phyloP scores from a whole-genome alignment of 2,888 invertebrate genomes.

The Caenorhabditis sp. region DNA sequence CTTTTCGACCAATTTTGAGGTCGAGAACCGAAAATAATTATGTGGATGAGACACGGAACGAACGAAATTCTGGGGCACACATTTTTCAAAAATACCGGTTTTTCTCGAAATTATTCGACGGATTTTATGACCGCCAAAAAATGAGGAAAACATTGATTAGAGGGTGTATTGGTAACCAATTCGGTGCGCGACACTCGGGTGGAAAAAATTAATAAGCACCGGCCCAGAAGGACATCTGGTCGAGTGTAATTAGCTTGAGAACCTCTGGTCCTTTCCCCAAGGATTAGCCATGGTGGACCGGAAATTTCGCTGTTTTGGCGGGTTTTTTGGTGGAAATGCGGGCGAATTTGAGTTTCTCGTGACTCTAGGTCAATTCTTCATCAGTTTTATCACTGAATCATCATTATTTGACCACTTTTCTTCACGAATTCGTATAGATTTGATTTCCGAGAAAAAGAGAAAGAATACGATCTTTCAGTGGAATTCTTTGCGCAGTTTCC shows the following conservation, averaged over 20 bases:
- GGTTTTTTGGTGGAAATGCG: neutral
- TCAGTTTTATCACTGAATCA: slow-evolving; percentile 3
- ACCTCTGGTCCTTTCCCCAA: neutral
- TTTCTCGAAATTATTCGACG: neutral
- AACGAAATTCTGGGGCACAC: too few species aligned
- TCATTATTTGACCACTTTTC: neutral
- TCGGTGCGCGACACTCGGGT: neutral
- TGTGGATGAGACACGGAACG: too few species aligned
- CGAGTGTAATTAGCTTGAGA: slow-evolving; percentile 49
- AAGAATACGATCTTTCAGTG: neutral
- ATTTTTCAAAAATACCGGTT: neutral
- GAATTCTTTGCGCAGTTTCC: neutral
- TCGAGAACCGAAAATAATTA: slow-evolving; percentile 8
- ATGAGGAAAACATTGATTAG: slow-evolving; percentile 24
- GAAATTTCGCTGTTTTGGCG: neutral
- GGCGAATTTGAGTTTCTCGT: neutral
- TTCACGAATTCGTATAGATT: slow-evolving; percentile 11
- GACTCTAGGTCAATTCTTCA: neutral
- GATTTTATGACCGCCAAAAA: slow-evolving; percentile 37
- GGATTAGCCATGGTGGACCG: neutral
- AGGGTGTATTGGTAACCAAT: slow-evolving; percentile 29
- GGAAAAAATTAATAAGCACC: slow-evolving; percentile 57
- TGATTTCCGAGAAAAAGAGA: neutral
- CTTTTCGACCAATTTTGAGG: slow-evolving; percentile 1
- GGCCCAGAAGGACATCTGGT: slow-evolving; percentile 44